Evolutionary conservation across 2,888 invertebrate species (phyloP).

Genomic region (Trichacis sp.): DNA sequence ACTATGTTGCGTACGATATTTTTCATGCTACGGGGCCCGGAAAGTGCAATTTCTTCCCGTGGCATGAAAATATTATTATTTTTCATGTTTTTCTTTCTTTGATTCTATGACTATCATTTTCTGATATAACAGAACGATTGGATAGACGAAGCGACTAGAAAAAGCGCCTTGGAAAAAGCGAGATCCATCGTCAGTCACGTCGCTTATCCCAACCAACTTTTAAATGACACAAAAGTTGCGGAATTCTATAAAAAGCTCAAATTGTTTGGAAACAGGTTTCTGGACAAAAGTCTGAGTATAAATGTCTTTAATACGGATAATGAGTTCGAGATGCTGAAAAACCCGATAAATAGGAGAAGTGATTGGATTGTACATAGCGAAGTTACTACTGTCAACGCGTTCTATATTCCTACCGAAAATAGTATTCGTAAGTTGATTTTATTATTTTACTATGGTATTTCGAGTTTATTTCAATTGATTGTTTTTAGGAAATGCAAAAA

Average conservation of each 20-base stretch:
- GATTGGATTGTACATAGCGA: background rate
- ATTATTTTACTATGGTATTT: too few species aligned
- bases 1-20: too few species aligned
- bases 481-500: too few species aligned
- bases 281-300: background rate
- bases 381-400: background rate
- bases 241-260: conserved; percentile 4
- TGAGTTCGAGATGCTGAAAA: conserved; percentile 49
- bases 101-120: too few species aligned
- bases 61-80: background rate
- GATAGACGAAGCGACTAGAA: background rate
- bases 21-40: too few species aligned
- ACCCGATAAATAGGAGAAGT: background rate
- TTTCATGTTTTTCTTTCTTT: background rate
- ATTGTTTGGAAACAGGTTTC: background rate
- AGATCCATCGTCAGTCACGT: conserved; percentile 14
- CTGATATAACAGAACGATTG: background rate
- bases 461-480: too few species aligned
- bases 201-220: conserved; percentile 19
- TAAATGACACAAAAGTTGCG: conserved; percentile 11
- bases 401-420: background rate
- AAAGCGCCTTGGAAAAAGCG: conserved; percentile 8
- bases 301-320: background rate
- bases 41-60: background rate
- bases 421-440: background rate